Evolutionary conservation across 1,140 invertebrate genomes (phyloP), one percentile per base, ranked within the genome.

Genomic region (Arctopsyche grandis): DNA sequence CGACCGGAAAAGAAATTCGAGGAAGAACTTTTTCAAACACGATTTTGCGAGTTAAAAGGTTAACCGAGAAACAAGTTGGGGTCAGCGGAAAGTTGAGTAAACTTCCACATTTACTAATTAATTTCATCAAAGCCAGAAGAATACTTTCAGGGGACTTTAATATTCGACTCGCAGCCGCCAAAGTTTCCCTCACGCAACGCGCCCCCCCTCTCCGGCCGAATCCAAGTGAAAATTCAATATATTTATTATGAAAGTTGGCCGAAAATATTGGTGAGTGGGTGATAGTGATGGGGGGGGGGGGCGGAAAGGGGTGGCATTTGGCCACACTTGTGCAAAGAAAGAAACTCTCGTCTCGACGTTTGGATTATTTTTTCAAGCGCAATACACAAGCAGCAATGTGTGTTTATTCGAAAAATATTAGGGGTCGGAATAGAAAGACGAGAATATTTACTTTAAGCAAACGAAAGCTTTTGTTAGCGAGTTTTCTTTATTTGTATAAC

Each of bases 31-130:
- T 66, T 66, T 66, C 63, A 66, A 66, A 66, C 63, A 66, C 63
- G 63, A 66, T 66, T 66, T 66, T 19, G 21, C 63, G 63, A 66
- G 63, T 66, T 66, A 66, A 66, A 66, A 66, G 63, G 63, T 66
- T 66, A 66, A 66, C 63, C 63, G 63, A 66, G 63, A 66, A 66
- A 66, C 63, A 66, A 66, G 63, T 66, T 16, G 48, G 24, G 63
- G 19, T 22, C 19, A 24, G 19, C 19, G 22, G 63, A 24, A 66
- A 66, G 63, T 66, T 66, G 63, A 24, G 19, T 26, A 66, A 66
- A 66, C 63, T 66, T 66, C 21, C 63, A 66, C 63, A 66, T 66
- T 66, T 66, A 66, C 63, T 66, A 66, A 66, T 66, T 66, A 66
- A 66, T 66, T 66, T 66, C 63, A 66, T 66, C 63, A 66, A 66